phyloP scores from a whole-genome alignment of 2,888 invertebrate genomes.

The Hirudinaria manillensis region DNA sequence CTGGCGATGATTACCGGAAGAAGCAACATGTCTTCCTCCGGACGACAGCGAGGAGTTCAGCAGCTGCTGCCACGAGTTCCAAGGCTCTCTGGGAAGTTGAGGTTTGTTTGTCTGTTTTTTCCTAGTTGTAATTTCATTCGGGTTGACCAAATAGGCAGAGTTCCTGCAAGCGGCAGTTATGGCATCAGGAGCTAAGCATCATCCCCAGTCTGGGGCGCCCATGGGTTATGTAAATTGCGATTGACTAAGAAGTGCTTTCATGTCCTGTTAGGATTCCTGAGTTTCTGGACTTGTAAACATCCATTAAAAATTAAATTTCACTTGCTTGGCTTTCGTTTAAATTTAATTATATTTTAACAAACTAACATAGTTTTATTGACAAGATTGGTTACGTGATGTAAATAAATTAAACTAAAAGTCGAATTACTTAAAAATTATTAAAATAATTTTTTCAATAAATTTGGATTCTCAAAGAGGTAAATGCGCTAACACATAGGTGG shows the following conservation, averaged over 20 bases:
- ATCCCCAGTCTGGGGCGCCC: too few relatives aligned
- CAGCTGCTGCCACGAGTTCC: conserved; percentile 95
- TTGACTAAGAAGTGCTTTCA: too few relatives aligned
- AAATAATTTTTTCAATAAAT: neutral
- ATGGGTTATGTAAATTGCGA: too few relatives aligned
- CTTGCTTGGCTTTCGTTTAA: neutral
- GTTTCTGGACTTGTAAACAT: too few relatives aligned
- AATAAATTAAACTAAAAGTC: neutral
- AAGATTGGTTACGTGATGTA: neutral
- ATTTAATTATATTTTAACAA: neutral
- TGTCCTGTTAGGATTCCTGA: too few relatives aligned
- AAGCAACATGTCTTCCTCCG: conserved; percentile 84
- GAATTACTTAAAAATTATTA: neutral
- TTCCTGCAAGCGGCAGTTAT: neutral
- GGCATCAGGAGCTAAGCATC: too few relatives aligned
- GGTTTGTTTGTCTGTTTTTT: conserved; percentile 58
- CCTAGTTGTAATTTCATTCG: neutral
- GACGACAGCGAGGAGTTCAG: conserved; percentile 80
- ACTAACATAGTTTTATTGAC: neutral
- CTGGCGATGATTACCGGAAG: conserved; percentile 92
- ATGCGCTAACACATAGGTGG: conserved; percentile 62
- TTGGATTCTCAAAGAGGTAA: neutral
- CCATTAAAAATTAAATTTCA: too few relatives aligned
- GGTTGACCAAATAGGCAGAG: neutral
- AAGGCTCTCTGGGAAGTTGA: conserved; percentile 98